Conservation (phyloP, 2,888 invertebrate species). For the Torymus tubicola region DNA sequence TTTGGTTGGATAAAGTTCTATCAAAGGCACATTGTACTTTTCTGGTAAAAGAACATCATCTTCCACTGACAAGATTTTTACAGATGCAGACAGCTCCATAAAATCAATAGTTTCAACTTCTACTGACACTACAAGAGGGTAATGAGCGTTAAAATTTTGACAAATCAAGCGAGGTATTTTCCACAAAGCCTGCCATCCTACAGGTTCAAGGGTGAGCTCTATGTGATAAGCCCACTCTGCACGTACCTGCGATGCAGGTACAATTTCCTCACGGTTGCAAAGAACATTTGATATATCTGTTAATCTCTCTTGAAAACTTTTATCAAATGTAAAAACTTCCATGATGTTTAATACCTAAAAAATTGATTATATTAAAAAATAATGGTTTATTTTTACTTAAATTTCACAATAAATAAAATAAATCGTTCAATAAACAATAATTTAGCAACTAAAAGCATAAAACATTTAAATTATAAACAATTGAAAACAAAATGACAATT, state of each 20-base stretch:
- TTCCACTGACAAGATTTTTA: constrained; percentile 82
- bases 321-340: constrained; percentile 81
- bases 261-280: constrained; percentile 72
- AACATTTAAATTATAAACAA: no score
- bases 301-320: constrained; percentile 79
- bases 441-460: no score
- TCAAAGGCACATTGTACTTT: constrained; percentile 80
- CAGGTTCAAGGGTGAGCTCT: constrained; percentile 81
- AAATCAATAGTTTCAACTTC: constrained; percentile 80
- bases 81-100: constrained; percentile 78
- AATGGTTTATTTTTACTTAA: no score
- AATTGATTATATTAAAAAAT: no score
- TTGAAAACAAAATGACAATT: no score
- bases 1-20: constrained; percentile 82
- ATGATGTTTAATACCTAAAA: constrained; percentile 68
- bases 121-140: constrained; percentile 82
- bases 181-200: constrained; percentile 85
- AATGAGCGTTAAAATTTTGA: constrained; percentile 81
- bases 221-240: constrained; percentile 79
- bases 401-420: no score
- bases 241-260: constrained; percentile 78
- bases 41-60: constrained; percentile 82
- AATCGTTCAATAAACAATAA: no score
- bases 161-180: constrained; percentile 82
- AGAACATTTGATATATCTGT: constrained; percentile 79